Conservation (phyloP, 1,140 invertebrate species). For the Ceratina japonica region DNA sequence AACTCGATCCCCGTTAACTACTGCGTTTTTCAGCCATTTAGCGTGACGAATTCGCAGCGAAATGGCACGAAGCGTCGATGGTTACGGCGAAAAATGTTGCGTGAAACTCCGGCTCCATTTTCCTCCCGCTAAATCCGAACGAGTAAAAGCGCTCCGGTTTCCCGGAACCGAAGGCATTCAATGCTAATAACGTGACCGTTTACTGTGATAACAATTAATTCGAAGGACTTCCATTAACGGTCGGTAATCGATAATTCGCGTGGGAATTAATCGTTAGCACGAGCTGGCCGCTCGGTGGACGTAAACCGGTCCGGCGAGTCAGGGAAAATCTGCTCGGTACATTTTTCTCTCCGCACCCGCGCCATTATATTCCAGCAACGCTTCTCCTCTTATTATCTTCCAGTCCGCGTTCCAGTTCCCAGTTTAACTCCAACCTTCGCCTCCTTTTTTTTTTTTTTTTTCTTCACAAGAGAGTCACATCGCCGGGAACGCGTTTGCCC, state of each 20-base stretch:
- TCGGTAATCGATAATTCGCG: too few relatives aligned
- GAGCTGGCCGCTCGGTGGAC: neutral
- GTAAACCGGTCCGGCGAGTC: too few relatives aligned
- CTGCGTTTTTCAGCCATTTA: neutral
- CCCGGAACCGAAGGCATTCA: neutral
- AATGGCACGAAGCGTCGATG: neutral
- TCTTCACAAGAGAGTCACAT: neutral
- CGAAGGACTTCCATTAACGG: too few relatives aligned
- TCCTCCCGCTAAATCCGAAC: too few relatives aligned
- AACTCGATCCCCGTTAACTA: neutral
- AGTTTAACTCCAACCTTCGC: constrained; percentile 10
- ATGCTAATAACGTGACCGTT: too few relatives aligned
- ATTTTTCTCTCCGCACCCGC: constrained; percentile 23
- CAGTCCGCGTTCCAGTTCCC: constrained; percentile 14
- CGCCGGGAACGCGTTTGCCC: constrained; percentile 7
- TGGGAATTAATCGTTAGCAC: neutral
- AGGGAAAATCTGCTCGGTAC: neutral
- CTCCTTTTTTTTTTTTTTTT: neutral
- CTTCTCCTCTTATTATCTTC: constrained; percentile 27
- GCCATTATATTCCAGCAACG: neutral
- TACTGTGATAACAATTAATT: too few relatives aligned
- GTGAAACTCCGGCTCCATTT: too few relatives aligned
- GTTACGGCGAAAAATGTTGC: too few relatives aligned
- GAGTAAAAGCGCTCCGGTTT: too few relatives aligned
- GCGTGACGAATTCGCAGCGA: too few relatives aligned